Percentiles rank a stretch among this genome's conserved stretches.
Evolutionary conservation across 1,140 invertebrate species (phyloP).

Genomic region (Achroia grisella): DNA sequence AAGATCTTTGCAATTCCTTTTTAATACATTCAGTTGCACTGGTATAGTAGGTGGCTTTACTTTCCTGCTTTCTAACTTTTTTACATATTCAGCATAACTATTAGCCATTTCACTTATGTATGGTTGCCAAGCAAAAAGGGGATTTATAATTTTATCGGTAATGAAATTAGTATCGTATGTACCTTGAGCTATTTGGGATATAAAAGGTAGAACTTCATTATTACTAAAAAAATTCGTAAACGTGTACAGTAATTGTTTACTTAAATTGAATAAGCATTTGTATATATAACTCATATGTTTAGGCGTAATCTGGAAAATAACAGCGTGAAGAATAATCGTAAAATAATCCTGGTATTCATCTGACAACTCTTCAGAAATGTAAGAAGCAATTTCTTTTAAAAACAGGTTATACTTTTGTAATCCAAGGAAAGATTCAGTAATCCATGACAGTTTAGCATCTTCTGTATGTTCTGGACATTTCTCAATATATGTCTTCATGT

Average conservation of each 20-base stretch:
- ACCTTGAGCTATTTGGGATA: conserved; percentile 45
- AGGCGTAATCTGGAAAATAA: conserved; percentile 45
- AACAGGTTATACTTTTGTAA: conserved; percentile 46
- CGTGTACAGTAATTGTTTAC: conserved; percentile 38
- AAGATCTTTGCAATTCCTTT: conserved; percentile 33
- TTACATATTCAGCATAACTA: conserved; percentile 52
- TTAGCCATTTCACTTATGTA: conserved; percentile 54
- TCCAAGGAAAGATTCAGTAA: conserved; percentile 49
- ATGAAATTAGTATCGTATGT: conserved; percentile 67
- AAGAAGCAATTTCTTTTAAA: conserved; percentile 29
- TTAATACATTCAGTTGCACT: conserved; percentile 45
- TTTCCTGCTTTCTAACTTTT: conserved; percentile 45
- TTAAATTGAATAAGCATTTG: conserved; percentile 58
- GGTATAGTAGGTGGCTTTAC: conserved; percentile 54
- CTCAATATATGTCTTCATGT: conserved; percentile 52
- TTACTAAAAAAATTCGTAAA: conserved; percentile 55
- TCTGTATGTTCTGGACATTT: conserved; percentile 39
- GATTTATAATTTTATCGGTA: conserved; percentile 60
- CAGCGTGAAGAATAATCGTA: conserved; percentile 39
- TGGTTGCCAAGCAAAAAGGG: conserved; percentile 59
- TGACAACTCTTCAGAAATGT: conserved; percentile 34
- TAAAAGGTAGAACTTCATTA: conserved; percentile 39
- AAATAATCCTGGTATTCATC: conserved; percentile 52
- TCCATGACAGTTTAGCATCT: conserved; percentile 51
- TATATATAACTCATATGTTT: conserved; percentile 37